Conservation (phyloP, 37 sponge, comb jelly and placozoan genomes). For the Ephydatia muelleri region DNA sequence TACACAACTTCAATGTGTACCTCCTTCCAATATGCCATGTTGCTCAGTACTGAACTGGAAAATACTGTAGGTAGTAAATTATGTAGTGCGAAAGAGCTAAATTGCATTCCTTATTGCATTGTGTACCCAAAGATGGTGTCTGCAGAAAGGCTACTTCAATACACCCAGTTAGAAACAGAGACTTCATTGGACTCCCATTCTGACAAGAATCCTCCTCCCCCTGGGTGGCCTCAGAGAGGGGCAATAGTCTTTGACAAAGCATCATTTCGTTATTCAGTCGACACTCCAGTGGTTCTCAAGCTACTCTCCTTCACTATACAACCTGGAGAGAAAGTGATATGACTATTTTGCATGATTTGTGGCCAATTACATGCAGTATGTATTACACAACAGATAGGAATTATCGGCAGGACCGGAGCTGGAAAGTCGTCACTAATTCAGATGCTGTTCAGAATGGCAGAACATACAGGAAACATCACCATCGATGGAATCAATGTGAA, state of each 20-base stretch:
- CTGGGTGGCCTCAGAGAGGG: constrained; percentile 69
- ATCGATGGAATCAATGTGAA: constrained; percentile 78
- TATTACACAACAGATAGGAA: constrained; percentile 61
- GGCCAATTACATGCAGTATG: neutral
- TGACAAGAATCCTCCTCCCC: constrained; percentile 24
- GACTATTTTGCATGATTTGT: neutral
- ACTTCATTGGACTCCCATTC: constrained; percentile 34
- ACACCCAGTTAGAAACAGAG: constrained; percentile 49
- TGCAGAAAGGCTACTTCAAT: constrained; percentile 71
- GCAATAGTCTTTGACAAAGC: constrained; percentile 37
- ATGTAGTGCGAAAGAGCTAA: neutral
- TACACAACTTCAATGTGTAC: constrained; percentile 5
- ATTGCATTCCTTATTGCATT: too few relatives aligned
- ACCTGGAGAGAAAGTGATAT: constrained; percentile 66
- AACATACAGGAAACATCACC: constrained; percentile 71
- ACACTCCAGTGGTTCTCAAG: constrained; percentile 64
- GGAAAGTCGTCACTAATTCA: constrained; percentile 91
- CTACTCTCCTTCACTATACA: constrained; percentile 43
- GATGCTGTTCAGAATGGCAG: constrained; percentile 87
- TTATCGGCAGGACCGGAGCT: constrained; percentile 94
- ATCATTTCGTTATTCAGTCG: constrained; percentile 36
- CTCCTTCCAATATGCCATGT: neutral
- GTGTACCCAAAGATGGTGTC: constrained; percentile 65
- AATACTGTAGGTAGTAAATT: constrained; percentile 45
- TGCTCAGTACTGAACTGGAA: constrained; percentile 38